Percentiles rank a stretch among this genome's conserved stretches.
Evolutionary conservation across 2,888 invertebrate genomes (phyloP).

Genomic region (Trissonchulus latispiculum): DNA sequence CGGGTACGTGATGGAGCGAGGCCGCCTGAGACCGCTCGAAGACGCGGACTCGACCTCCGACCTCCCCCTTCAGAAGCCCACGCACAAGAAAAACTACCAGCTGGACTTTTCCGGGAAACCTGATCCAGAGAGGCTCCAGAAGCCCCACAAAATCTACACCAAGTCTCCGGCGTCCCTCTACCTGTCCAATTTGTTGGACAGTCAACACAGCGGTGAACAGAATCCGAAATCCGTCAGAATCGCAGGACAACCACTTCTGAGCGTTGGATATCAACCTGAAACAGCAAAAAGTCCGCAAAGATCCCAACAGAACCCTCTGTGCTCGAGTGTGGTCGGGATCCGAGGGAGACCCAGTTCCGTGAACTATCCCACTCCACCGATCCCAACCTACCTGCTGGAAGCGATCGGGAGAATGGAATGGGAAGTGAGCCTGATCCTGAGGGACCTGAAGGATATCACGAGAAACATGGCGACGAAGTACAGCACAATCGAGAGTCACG

Average conservation of each 20-base stretch:
- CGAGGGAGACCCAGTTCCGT: background rate
- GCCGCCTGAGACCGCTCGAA: background rate
- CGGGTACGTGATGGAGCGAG: background rate
- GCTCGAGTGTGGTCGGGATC: background rate
- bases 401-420: background rate
- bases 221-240: background rate
- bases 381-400: background rate
- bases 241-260: background rate
- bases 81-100: no score
- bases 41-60: background rate
- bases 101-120: no score
- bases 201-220: no score
- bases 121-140: no score
- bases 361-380: background rate
- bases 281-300: background rate
- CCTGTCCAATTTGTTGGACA: no score
- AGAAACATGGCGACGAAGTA: background rate
- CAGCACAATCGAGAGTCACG: background rate
- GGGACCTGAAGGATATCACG: conserved; percentile 3
- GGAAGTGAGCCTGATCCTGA: background rate
- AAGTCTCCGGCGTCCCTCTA: no score
- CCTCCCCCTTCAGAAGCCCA: no score
- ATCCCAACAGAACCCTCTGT: no score
- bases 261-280: no score
- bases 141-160: no score